These are phyloP conservation scores for Montipora capricornis DNA, from an alignment of 64 coral and sea anemone species.

Conservation along the genomic window DNA sequence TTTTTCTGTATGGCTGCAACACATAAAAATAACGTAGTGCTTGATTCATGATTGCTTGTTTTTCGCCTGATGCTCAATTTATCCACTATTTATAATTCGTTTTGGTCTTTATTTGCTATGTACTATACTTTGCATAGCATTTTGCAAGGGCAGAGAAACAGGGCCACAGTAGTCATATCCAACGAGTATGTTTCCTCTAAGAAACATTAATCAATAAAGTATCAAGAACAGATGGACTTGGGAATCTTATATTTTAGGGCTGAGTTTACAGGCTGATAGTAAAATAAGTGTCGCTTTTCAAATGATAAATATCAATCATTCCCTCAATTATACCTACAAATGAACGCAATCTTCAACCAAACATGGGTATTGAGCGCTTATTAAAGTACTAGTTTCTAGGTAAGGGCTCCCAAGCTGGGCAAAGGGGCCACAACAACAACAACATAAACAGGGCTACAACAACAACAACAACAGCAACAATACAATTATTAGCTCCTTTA, in stretches of 20 bases:
- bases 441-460: background rate
- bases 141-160: conserved; percentile 8
- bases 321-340: conserved; percentile 13
- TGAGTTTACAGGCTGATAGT: conserved; percentile 16
- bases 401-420: conserved; percentile 16
- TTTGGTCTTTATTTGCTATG: conserved; percentile 6
- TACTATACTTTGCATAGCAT: conserved; percentile 14
- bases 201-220: conserved; percentile 8
- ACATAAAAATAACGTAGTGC: conserved; percentile 14
- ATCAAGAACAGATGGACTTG: conserved; percentile 18
- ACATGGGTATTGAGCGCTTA: background rate
- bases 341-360: conserved; percentile 18
- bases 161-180: background rate
- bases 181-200: background rate
- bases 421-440: background rate
- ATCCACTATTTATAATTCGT: conserved; percentile 9
- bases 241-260: conserved; percentile 17
- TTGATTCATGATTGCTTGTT: conserved; percentile 9
- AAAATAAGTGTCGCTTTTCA: background rate
- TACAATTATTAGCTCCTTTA: conserved; percentile 14
- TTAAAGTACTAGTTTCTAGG: background rate
- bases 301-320: conserved; percentile 12
- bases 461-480: background rate
- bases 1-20: background rate
- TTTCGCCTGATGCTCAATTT: background rate